phyloP scores from a whole-genome alignment of 1,140 invertebrate species.

The Cardiocondyla obscurior region DNA sequence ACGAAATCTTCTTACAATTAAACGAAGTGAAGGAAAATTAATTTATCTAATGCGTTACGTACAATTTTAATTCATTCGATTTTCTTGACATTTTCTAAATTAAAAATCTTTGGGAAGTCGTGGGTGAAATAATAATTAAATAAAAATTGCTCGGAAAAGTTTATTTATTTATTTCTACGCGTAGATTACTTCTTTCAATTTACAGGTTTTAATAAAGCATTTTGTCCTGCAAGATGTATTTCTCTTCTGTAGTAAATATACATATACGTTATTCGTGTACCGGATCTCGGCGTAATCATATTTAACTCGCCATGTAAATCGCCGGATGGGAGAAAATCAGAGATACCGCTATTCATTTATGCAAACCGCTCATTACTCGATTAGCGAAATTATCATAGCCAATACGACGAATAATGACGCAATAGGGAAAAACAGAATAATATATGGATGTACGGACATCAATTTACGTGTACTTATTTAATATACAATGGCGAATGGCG shows the following conservation, averaged over 20 bases:
- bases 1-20: not conserved
- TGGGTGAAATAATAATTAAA: not conserved
- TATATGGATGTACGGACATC: not conserved
- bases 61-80: not conserved
- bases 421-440: slow-evolving; percentile 37
- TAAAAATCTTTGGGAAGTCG: not conserved
- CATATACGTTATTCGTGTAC: not conserved
- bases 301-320: slow-evolving; percentile 1
- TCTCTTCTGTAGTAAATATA: not conserved
- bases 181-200: not conserved
- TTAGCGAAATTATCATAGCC: slow-evolving; percentile 46
- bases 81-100: not conserved
- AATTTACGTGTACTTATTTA: slow-evolving; percentile 33
- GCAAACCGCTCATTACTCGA: slow-evolving; percentile 51
- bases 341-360: slow-evolving; percentile 44
- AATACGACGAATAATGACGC: slow-evolving; percentile 31
- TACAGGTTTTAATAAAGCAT: not conserved
- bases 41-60: not conserved
- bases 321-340: slow-evolving; percentile 24
- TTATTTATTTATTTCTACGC: not conserved
- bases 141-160: not conserved
- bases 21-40: not conserved
- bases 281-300: slow-evolving; percentile 3
- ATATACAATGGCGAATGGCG: slow-evolving; percentile 9
- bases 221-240: not conserved